phyloP scores from a whole-genome alignment of 1,140 invertebrate species.

The Drosophila seguyi region DNA sequence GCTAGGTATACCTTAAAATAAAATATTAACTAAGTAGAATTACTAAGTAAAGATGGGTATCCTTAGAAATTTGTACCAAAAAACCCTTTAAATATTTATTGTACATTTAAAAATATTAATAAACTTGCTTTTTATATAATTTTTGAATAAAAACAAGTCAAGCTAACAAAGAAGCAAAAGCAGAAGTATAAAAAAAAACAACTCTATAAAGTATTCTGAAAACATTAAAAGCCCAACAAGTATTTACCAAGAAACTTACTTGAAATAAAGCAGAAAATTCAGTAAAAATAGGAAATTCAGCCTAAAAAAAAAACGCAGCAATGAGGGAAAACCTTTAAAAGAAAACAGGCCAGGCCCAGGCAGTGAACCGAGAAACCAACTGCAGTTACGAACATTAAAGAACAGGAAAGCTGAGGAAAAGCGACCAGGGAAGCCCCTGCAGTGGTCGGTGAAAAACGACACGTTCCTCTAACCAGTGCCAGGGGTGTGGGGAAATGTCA shows the following conservation, averaged over 20 bases:
- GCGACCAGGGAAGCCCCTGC: slow-evolving; percentile 69
- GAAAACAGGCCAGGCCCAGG: not conserved
- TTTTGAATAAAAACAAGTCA: no score
- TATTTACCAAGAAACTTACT: not conserved
- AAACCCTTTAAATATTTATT: no score
- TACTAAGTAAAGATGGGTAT: no score
- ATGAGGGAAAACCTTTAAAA: slow-evolving; percentile 6
- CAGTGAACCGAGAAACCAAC: slow-evolving; percentile 13
- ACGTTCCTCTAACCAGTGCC: slow-evolving; percentile 40
- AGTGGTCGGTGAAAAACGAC: slow-evolving; percentile 81
- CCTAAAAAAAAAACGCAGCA: not conserved
- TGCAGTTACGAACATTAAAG: slow-evolving; percentile 22
- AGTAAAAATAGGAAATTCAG: not conserved
- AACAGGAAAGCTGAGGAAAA: slow-evolving; percentile 31
- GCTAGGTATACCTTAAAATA: no score
- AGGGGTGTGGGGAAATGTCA: not conserved
- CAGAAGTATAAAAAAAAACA: no score
- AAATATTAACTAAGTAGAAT: no score
- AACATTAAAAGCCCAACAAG: not conserved
- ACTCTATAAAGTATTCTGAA: no score
- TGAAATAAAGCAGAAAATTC: not conserved
- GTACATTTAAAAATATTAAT: no score
- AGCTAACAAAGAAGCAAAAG: no score
- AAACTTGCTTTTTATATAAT: no score
- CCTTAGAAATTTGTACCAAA: no score